Base-by-base conservation (phyloP, 1,140 invertebrate species). In the Hyles euphorbiae region DNA sequence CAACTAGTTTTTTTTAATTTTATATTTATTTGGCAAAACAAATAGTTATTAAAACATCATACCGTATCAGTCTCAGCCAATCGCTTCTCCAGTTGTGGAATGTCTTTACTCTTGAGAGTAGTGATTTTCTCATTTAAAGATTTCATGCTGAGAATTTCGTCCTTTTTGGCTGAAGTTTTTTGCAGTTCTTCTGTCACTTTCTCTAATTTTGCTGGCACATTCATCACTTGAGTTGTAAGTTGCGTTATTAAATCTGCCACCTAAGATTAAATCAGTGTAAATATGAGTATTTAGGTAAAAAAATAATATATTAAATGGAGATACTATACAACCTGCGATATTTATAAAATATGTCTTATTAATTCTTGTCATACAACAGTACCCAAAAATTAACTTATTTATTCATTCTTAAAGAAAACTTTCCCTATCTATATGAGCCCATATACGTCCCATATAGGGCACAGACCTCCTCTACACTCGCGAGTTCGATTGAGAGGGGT, bases 171-270 rank as follows among this genome's bases (percentile, higher is more conserved):
- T 4, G 87, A 85, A 32, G 83, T 74, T 33, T 79, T 86, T 53
- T 87, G 80, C 0, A 91, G 59, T 32, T 83, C 76, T 40, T 88
- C 76, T 1, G 89, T 72, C 3, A 88, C 77, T 47, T 77, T 81
- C 56, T 91, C 83, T 7, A 91, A 64, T 60, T 85, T 81, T 0
- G 76, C 73, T 0, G 91, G 91, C 5, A 91, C 80, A 62, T 86
- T 86, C 64, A 88, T 72, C 3, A 91, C 87, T 83, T 90, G 89
- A 34, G 78, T 84, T 40, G 87, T 89, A 9, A 92, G 65, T 60
- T 89, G 86, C 0, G 72, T 69, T 58, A 87, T 72, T 43, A 89
- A 60, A 68, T 89, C 85, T 50, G 78, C 71, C 5, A 87, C 79
- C 86, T 89, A 48, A 53, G 53, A 70, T 64, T 53, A 53, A 55